Conservation (phyloP, 1,140 invertebrate species). For the Armadillidium nasatum region DNA sequence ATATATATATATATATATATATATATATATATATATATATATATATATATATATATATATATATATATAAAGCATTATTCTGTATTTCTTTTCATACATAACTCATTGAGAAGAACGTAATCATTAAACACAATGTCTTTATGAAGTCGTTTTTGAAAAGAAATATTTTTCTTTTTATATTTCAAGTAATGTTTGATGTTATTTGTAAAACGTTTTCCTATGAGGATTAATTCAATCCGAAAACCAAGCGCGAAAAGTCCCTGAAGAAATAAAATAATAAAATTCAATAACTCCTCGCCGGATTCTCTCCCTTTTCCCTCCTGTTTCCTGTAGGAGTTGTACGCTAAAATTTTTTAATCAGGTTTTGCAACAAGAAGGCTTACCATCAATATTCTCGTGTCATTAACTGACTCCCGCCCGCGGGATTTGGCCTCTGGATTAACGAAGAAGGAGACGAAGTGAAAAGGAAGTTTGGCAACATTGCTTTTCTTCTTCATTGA, state of each 20-base stretch:
- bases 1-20: conserved; percentile 26
- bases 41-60: conserved; percentile 4
- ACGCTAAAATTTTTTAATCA: conserved; percentile 38
- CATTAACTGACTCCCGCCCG: conserved; percentile 35
- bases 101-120: no score
- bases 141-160: no score
- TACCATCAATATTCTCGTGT: conserved; percentile 42
- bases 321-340: background rate
- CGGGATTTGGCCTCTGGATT: conserved; percentile 35
- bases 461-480: no score
- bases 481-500: no score
- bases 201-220: background rate
- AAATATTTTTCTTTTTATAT: no score
- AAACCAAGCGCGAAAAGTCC: background rate
- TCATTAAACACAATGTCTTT: no score
- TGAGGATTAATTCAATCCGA: background rate
- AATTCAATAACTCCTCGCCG: conserved; percentile 1
- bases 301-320: background rate
- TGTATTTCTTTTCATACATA: no score
- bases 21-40: conserved; percentile 19
- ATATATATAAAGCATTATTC: background rate
- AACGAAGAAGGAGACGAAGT: background rate
- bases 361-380: conserved; percentile 39
- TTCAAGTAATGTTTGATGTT: background rate
- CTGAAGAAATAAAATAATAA: background rate